Evolutionary conservation across 2,888 invertebrate genomes (phyloP), one percentile per base, ranked within the genome.

Genomic region (Dichetophora obliterata): DNA sequence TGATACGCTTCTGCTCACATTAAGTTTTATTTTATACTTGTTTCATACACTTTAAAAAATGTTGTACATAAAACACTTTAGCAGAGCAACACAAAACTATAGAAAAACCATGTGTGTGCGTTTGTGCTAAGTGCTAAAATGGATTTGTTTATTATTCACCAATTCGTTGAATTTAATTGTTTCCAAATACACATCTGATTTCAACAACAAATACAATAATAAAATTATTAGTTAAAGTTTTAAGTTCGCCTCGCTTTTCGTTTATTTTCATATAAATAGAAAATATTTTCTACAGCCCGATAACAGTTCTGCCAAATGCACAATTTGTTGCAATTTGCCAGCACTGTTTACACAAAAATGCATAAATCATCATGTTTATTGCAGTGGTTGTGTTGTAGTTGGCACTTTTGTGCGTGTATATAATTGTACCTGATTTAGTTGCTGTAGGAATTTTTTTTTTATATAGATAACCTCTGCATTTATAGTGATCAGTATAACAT

Each of bases 131-230:
- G 14, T 63, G 16, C 6, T 27, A 63, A 31, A 27, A 16, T 14
- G 43, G 11, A 11, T 24, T 27, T 16, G n/a, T 68, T 48, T 68
- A 68, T 68, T 48, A 68, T 68, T 50, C 50, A 27, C 43, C 50
- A 63, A 63, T 73, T 73, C 65, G 63, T 50, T 65, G 73, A 50
- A 52, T 63, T 73, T 61, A 73, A 73, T 73, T 73, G 63, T 31
- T 63, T 31, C 31, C 37, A 65, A 52, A 22, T 65, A 57, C 31
- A 31, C 61, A 73, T 74, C 54, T 54, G 66, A 75, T 75, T 69
- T 34, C 61, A 75, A 27, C 27, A 59, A 43, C 43, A 43, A 37
- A 37, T 8, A 37, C 4, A 37, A 43, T 14, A 43, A 43, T 14
- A 43, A 11, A 43, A 54, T 54, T 3, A 22, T 2, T 19, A 8